A percentile compares a stretch with the other conserved stretches of the same genome.
These are phyloP conservation scores for Uropetala carovei DNA, from an alignment of 2,888 invertebrate genomes.

Conservation along the genomic window DNA sequence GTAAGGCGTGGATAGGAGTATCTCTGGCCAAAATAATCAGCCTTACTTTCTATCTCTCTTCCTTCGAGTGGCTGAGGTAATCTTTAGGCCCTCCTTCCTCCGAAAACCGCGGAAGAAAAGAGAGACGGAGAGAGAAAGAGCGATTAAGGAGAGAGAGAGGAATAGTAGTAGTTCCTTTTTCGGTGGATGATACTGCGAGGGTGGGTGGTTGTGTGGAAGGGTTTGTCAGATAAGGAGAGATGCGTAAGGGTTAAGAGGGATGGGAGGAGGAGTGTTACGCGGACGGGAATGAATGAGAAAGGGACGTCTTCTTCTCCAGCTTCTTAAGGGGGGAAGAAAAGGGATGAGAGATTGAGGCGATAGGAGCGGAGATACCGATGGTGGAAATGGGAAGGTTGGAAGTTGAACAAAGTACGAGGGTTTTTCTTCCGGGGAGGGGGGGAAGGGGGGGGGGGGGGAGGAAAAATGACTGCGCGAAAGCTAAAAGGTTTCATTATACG, in stretches of 20 bases:
- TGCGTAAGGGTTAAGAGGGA: not conserved
- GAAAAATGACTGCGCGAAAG: not conserved
- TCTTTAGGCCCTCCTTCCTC: slow-evolving; percentile 2
- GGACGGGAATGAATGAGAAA: not conserved
- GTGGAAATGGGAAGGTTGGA: not conserved
- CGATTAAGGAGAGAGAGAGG: not conserved
- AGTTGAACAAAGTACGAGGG: too few relatives aligned
- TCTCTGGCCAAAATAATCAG: slow-evolving; percentile 8
- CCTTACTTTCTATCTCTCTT: not conserved
- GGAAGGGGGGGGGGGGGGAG: too few relatives aligned
- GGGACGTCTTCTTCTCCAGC: slow-evolving; percentile 3
- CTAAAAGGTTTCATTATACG: slow-evolving; percentile 43
- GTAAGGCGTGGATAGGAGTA: slow-evolving; percentile 13
- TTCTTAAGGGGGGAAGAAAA: not conserved
- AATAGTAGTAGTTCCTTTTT: too few relatives aligned
- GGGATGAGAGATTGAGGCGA: not conserved
- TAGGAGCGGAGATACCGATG: not conserved
- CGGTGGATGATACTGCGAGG: not conserved
- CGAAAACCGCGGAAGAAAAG: not conserved
- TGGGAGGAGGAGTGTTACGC: not conserved
- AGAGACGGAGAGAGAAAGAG: not conserved
- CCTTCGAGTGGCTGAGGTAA: not conserved
- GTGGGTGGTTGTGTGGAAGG: not conserved
- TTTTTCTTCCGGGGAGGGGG: not conserved
- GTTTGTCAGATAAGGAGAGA: slow-evolving; percentile 13